Percentiles rank a stretch among this genome's conserved stretches.
Evolutionary conservation across 2,113 vertebrate species (phyloP).

Genomic region (Gobius niger): DNA sequence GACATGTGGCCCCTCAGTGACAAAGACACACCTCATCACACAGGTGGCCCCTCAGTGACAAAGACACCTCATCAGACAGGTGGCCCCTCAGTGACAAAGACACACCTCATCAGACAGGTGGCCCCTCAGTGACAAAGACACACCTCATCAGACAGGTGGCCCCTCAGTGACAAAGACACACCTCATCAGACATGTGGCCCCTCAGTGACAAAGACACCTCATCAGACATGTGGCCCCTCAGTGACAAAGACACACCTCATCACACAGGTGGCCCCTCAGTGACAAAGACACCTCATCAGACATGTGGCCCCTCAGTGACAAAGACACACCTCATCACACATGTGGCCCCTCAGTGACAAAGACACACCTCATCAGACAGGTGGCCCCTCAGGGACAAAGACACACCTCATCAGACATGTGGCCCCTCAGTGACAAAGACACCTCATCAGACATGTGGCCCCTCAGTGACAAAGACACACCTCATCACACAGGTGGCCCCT

Average conservation of each 20-base stretch:
- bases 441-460: constrained; percentile 42
- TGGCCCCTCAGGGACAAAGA: too few relatives aligned
- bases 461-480: too few relatives aligned
- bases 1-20: constrained; percentile 25
- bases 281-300: constrained; percentile 53
- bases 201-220: too few relatives aligned
- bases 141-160: constrained; percentile 42
- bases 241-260: too few relatives aligned
- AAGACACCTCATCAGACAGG: constrained; percentile 45
- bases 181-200: constrained; percentile 42
- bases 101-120: constrained; percentile 42
- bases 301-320: constrained; percentile 24
- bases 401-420: constrained; percentile 42
- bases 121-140: too few relatives aligned
- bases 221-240: constrained; percentile 40
- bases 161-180: too few relatives aligned
- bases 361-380: constrained; percentile 45
- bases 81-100: too few relatives aligned
- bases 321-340: constrained; percentile 50
- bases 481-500: constrained; percentile 41
- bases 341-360: too few relatives aligned
- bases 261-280: constrained; percentile 29
- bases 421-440: too few relatives aligned
- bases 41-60: constrained; percentile 23
- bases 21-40: constrained; percentile 53